Evolutionary conservation across 2,113 vertebrate genomes (phyloP), one percentile per base, ranked within the genome.

Genomic region (Aix galericulata): DNA sequence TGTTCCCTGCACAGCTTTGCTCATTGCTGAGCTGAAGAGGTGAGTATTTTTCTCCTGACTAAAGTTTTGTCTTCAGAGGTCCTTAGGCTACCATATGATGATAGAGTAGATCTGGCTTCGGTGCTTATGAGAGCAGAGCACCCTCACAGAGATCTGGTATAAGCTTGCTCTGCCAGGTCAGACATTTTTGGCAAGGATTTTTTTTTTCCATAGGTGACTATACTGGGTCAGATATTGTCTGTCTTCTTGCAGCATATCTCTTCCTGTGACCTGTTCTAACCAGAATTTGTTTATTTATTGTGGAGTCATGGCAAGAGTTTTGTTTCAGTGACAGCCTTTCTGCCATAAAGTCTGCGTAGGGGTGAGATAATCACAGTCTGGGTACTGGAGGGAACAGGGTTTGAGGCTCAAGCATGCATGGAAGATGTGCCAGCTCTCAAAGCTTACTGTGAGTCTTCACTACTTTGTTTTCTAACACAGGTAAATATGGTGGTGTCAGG

Each of bases 11-110:
- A 99, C 98, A 0, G 98, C 78, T 4, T 97, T 99, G 82, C 99
- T 99, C 29, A 97, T 99, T 31, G 98, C 98, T 4, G 99, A 99
- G 95, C 98, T 99, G 6, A 99, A 98, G 95, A 99, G 99, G 99
- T 99, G 71, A 95, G 97, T 95, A 31, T 13, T 3, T 3, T 69
- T 83, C 11, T 85, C 14, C 16, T 69, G 44, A 64, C 46, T 48
- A 46, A 50, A 67, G 44, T 1, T 0, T 74, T 48, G 21, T 15
- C 44, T 69, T 81, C 46, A 38, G 34, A 74, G 56, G 40, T 55
- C 38, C 9, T 48, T 66, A 56, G n/a, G n/a, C 25, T 5, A 11
- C 20, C 0, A 0, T 66, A 27, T 62, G 52, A 15, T 20, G 6
- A 14, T 80, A 58, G 5, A 20, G 10, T 64, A 38, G 11, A 17